Evolutionary conservation across 2,113 vertebrate species (phyloP), one percentile per base, ranked within the genome.

Genomic region (Plestiodon gilberti): DNA sequence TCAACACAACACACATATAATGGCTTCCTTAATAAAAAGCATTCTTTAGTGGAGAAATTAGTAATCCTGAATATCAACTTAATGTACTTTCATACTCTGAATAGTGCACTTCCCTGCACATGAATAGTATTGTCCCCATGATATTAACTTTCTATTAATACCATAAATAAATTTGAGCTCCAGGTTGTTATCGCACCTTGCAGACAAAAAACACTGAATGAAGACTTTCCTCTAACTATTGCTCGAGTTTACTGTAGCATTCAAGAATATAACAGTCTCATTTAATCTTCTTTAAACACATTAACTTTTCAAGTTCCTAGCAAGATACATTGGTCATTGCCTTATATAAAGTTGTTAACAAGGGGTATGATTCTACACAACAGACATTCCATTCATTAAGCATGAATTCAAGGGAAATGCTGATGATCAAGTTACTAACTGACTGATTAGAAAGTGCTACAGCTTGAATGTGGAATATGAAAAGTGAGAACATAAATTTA

Each of bases 211-310:
- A 22, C 40, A 40, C 64, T 88, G 74, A 86, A 81, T 83, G 48
- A 75, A 43, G 33, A 73, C 20, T 65, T 86, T 59, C 85, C 78
- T 89, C 64, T 14, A 64, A 2, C 30, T 83, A 87, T 4, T 59
- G 13, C 43, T 90, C 77, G 81, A 78, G 76, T 65, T 48, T 84
- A 81, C 38, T 74, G 11, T 35, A 18, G 2, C 78, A 1, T 23
- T 86, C 43, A 88, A 85, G 33, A 83, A 88, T 86, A 30, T 25
- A 67, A 55, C 73, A 65, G 30, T 65, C 64, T 76, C 33, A 77
- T 20, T 1, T 38, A 38, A 59, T 2, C 59, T 23, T 61, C 62
- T 88, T 33, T 78, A 74, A 82, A 55, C 18, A 71, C 83, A 20
- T 6, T 18, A 17, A 14, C 9, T 82, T 52, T 20, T 82, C 43